Evolutionary conservation across 2,797 vertebrate genomes (phyloP), one percentile per base, ranked within the genome.

Genomic region (Oreortyx pictus): DNA sequence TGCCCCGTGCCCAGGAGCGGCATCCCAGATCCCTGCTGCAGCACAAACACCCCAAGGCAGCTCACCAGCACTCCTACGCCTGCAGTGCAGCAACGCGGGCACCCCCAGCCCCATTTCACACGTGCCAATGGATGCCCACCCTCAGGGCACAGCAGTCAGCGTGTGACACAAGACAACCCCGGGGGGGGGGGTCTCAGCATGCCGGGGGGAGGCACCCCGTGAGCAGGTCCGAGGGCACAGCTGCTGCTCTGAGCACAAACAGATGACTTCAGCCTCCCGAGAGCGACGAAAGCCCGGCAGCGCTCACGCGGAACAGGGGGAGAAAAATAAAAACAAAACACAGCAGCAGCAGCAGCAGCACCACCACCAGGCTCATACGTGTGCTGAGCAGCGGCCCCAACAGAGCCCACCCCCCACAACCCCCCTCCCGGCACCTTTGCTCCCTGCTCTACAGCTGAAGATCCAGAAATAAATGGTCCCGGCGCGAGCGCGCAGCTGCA

Each of bases 251-350:
- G 0, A 1, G 61, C 68, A 85, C 89, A 91, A 93, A 94, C 88
- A 95, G 84, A 94, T 94, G 82, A 93, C 90, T 94, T 93, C 86
- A 95, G 88, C 2, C 93, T 88, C 90, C 86, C 0, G 7, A 86
- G 92, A 91, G 73, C 88, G 71, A n/a, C 86, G 57, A 61, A 77
- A 91, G 90, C 72, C 85, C 71, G 0, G 92, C 88, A 90, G 77
- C 76, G 70, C 73, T 46, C 50, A 19, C 0, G 2, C 19, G 39
- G 78, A 67, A 47, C 4, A 2, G 49, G 2, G 7, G 11, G 22
- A 8, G 27, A 29, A 41, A 82, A 49, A 82, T 6, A n/a, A 35
- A 24, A 49, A 62, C 29, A 35, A 82, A 88, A 64, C 11, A 9
- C 41, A 25, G 60, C 75, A 82, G 68, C 33, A 41, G 39, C 37